phyloP scores from a whole-genome alignment of 2,797 vertebrate genomes.

The Gobio occitaniae region DNA sequence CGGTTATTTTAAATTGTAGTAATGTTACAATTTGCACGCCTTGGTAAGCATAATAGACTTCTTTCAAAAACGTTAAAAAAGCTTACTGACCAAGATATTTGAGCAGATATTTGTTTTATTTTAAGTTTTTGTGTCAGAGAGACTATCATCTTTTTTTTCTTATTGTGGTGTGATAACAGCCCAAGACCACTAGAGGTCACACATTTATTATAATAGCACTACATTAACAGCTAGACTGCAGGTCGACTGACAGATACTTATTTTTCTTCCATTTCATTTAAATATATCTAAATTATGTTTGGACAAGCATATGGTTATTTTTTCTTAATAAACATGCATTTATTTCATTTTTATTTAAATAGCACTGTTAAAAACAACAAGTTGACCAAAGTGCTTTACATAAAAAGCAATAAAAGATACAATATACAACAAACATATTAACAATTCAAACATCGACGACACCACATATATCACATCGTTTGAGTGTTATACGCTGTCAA shows the following conservation, averaged over 20 bases:
- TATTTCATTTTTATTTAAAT: too few relatives aligned
- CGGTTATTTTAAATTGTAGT: background rate
- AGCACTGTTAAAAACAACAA: too few relatives aligned
- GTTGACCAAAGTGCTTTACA: too few relatives aligned
- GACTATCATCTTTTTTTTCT: background rate
- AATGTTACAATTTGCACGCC: too few relatives aligned
- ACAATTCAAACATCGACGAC: too few relatives aligned
- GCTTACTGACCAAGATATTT: background rate
- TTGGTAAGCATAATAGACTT: too few relatives aligned
- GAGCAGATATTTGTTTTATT: background rate
- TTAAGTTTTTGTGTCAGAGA: background rate
- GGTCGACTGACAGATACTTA: background rate
- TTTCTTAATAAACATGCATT: background rate
- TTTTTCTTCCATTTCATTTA: background rate
- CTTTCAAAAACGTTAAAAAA: background rate
- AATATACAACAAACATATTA: too few relatives aligned
- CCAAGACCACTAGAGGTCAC: conserved; percentile 25
- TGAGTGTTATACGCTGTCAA: too few relatives aligned
- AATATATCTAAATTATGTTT: background rate
- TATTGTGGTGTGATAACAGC: background rate
- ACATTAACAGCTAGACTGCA: background rate
- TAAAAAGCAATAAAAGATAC: too few relatives aligned
- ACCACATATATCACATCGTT: too few relatives aligned
- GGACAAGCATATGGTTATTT: background rate
- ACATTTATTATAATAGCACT: background rate